A percentile compares a stretch with the other conserved stretches of the same genome.
These are phyloP conservation scores for Ifrita kowaldi DNA, from an alignment of 2,113 vertebrate genomes.

Conservation along the genomic window DNA sequence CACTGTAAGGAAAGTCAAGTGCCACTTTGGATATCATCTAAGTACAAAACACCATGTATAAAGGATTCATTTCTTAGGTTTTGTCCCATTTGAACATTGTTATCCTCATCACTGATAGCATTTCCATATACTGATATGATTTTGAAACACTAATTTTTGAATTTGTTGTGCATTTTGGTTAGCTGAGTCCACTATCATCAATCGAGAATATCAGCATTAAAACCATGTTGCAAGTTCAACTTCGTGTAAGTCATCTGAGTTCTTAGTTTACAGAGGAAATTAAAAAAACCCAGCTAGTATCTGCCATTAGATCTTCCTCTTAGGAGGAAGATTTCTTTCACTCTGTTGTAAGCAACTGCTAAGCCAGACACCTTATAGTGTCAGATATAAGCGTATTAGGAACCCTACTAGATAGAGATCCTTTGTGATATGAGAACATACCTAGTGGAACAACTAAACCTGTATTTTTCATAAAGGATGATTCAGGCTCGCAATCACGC, in stretches of 20 bases:
- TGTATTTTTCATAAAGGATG: background rate
- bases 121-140: background rate
- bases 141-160: background rate
- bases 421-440: background rate
- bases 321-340: background rate
- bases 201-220: background rate
- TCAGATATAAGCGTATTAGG: background rate
- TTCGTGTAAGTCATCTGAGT: background rate
- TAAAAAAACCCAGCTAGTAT: background rate
- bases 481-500: background rate
- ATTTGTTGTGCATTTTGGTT: background rate
- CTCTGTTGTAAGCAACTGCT: background rate
- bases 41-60: background rate
- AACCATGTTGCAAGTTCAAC: background rate
- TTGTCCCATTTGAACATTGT: background rate
- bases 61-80: background rate
- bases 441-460: background rate
- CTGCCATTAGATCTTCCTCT: background rate
- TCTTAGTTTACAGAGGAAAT: background rate
- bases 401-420: background rate
- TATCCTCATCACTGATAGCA: background rate
- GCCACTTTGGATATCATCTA: background rate
- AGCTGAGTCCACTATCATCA: background rate
- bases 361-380: background rate
- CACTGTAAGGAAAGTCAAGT: background rate